Conservation (phyloP, 2,888 invertebrate genomes). For the Eumacrocentrus americanus region DNA sequence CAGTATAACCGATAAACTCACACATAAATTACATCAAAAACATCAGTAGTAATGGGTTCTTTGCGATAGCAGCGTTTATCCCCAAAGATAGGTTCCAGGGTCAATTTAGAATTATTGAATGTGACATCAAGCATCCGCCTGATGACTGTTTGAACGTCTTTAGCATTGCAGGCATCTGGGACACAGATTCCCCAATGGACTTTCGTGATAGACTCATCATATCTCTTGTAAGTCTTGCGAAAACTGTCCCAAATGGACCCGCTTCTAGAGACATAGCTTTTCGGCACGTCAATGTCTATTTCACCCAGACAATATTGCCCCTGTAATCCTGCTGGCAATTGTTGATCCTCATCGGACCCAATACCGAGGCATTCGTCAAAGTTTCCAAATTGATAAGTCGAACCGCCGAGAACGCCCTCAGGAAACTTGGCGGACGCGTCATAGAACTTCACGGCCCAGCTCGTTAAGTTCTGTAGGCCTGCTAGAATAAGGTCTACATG, state of each 20-base stretch:
- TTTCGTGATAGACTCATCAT: slow-evolving; percentile 46
- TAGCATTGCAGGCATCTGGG: slow-evolving; percentile 62
- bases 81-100: slow-evolving; percentile 39
- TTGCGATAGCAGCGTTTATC: slow-evolving; percentile 44
- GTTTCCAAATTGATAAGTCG: slow-evolving; percentile 74
- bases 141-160: slow-evolving; percentile 49
- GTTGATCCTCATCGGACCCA: slow-evolving; percentile 31
- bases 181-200: slow-evolving; percentile 67
- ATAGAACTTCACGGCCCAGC: slow-evolving; percentile 64
- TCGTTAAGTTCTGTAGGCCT: slow-evolving; percentile 42
- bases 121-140: slow-evolving; percentile 44
- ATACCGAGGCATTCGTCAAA: slow-evolving; percentile 71
- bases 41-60: slow-evolving; percentile 36
- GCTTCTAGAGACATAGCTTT: slow-evolving; percentile 32
- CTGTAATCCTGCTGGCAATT: slow-evolving; percentile 36
- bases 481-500: slow-evolving; percentile 41
- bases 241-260: slow-evolving; percentile 46
- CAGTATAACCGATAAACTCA: too few species aligned
- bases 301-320: slow-evolving; percentile 50
- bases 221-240: slow-evolving; percentile 37
- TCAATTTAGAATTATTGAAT: slow-evolving; percentile 42
- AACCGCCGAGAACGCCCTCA: slow-evolving; percentile 71
- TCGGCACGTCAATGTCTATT: slow-evolving; percentile 43
- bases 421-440: slow-evolving; percentile 76
- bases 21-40: slow-evolving; percentile 46